phyloP scores from a whole-genome alignment of 2,113 vertebrate species.

The Syngnathus scovelli region DNA sequence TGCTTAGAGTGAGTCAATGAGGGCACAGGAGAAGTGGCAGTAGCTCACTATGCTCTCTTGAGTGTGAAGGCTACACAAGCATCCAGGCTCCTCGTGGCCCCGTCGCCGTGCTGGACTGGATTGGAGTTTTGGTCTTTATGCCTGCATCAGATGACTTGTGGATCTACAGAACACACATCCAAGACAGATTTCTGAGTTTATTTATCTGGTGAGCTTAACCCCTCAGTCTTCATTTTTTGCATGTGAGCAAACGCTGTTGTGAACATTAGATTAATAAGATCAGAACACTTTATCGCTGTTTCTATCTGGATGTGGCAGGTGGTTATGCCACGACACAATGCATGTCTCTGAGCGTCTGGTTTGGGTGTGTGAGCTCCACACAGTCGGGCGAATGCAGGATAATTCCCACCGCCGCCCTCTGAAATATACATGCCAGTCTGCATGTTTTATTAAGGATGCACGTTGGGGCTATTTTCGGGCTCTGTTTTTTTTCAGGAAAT shows the following conservation, averaged over 20 bases:
- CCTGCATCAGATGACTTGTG: constrained; percentile 4
- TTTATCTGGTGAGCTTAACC: constrained; percentile 53
- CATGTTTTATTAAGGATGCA: constrained; percentile 62
- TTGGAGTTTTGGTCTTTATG: constrained; percentile 10
- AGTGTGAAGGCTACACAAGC: constrained; percentile 17
- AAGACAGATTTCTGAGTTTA: constrained; percentile 65
- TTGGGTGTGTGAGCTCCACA: constrained; percentile 40
- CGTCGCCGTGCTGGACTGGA: constrained; percentile 18
- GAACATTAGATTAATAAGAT: neutral
- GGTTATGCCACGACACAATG: constrained; percentile 7
- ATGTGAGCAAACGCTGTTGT: neutral
- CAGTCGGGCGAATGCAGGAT: constrained; percentile 61
- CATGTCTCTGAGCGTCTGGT: constrained; percentile 31
- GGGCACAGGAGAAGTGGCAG: constrained; percentile 47
- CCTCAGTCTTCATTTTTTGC: constrained; percentile 15
- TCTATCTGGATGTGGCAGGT: constrained; percentile 27
- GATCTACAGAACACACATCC: constrained; percentile 25
- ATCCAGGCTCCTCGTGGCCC: constrained; percentile 25
- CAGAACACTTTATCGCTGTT: constrained; percentile 7
- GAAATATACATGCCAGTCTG: constrained; percentile 63
- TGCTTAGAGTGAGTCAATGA: constrained; percentile 43
- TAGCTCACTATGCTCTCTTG: constrained; percentile 32
- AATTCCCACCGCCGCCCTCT: constrained; percentile 44
- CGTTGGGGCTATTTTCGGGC: constrained; percentile 49
- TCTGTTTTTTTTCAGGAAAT: constrained; percentile 19